Percentiles rank a stretch among this genome's conserved stretches.
Conservation (phyloP, 2,797 vertebrate genomes). For the Thaleichthys pacificus region DNA sequence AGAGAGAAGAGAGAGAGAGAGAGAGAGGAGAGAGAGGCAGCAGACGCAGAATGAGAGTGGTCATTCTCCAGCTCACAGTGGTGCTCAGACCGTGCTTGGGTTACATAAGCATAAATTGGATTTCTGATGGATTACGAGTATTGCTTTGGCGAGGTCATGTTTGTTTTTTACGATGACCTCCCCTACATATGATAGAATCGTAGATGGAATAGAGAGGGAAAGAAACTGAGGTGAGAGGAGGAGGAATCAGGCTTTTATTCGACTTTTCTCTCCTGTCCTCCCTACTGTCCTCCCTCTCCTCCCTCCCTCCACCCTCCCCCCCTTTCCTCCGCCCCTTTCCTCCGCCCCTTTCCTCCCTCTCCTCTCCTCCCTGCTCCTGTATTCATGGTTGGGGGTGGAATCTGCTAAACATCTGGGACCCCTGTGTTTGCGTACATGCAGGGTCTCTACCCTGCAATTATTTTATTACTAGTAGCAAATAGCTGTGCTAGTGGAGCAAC, state of each 20-base stretch:
- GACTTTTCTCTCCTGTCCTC: background rate
- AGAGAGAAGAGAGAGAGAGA: too few species aligned
- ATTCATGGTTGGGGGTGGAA: conserved; percentile 38
- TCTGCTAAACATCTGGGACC: conserved; percentile 19
- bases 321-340: too few species aligned
- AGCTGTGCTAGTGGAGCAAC: conserved; percentile 40
- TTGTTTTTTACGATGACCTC: background rate
- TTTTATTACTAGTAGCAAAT: conserved; percentile 48
- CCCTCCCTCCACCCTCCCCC: background rate
- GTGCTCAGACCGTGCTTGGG: conserved; percentile 21
- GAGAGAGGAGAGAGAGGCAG: background rate
- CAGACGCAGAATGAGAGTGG: conserved; percentile 4
- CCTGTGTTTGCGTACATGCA: conserved; percentile 24
- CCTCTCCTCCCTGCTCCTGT: background rate
- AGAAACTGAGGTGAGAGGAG: background rate
- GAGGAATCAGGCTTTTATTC: too few species aligned
- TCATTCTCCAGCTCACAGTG: conserved; percentile 21
- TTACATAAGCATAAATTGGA: conserved; percentile 44
- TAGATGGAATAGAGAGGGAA: background rate
- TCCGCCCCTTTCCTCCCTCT: background rate
- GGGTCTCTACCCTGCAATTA: conserved; percentile 16
- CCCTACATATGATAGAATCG: background rate
- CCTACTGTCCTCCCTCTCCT: background rate
- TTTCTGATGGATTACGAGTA: conserved; percentile 40
- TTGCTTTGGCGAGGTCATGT: conserved; percentile 26